These are phyloP conservation scores for Riptortus pedestris DNA, from an alignment of 1,140 invertebrate genomes.

Conservation along the genomic window DNA sequence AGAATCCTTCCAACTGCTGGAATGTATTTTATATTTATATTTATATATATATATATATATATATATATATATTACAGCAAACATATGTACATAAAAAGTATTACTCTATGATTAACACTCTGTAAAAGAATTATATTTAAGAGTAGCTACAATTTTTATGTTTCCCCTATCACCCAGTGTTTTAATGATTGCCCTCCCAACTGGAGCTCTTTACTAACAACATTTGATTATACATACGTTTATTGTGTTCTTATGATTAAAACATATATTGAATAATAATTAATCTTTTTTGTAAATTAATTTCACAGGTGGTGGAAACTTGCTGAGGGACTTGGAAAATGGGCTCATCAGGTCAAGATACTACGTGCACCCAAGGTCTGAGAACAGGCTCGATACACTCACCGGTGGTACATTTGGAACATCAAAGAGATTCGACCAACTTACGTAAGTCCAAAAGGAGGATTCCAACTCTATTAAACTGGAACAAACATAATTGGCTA, in stretches of 20 bases:
- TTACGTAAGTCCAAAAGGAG: constrained; percentile 18
- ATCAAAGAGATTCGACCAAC: constrained; percentile 31
- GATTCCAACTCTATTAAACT: background rate
- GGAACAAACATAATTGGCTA: background rate
- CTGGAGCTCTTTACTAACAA: background rate
- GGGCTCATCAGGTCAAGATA: constrained; percentile 26
- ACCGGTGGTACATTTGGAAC: constrained; percentile 31
- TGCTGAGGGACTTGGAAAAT: constrained; percentile 31
- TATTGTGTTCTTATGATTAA: background rate
- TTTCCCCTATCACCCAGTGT: too few relatives aligned
- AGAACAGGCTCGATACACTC: constrained; percentile 30
- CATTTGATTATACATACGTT: background rate
- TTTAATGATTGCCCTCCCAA: too few relatives aligned
- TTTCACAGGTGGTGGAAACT: constrained; percentile 33
- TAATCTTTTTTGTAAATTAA: background rate
- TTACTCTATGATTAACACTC: too few relatives aligned
- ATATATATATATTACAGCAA: too few relatives aligned
- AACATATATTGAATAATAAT: background rate
- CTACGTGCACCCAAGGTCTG: constrained; percentile 21
- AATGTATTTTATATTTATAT: too few relatives aligned
- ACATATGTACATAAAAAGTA: too few relatives aligned
- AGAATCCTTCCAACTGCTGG: too few relatives aligned
- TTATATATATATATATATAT: too few relatives aligned
- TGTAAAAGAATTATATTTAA: too few relatives aligned
- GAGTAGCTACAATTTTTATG: too few relatives aligned